Evolutionary conservation across 2,797 vertebrate genomes (phyloP).

Genomic region (Rallus crepitans): DNA sequence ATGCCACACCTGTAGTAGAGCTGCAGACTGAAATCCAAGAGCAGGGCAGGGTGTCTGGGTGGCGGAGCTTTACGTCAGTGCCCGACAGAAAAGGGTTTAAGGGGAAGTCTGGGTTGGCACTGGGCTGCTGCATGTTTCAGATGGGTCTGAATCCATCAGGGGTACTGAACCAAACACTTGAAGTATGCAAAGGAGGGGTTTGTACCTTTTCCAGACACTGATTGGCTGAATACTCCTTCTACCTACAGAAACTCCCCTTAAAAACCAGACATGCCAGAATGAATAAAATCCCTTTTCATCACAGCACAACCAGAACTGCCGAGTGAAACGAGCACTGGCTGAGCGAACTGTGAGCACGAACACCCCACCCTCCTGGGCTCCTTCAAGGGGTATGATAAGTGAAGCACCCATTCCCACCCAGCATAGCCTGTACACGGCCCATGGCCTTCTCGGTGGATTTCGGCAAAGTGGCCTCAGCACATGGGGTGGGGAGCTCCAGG

Average conservation of each 20-base stretch:
- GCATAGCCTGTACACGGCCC: accelerated
- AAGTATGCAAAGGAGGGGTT: neutral
- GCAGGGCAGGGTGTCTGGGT: neutral
- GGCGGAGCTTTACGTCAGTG: accelerated
- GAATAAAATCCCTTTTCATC: neutral
- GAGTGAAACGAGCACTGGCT: neutral
- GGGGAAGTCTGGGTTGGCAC: accelerated
- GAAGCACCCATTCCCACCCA: neutral
- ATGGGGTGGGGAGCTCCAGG: neutral
- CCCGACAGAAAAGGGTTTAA: neutral
- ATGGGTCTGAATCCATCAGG: neutral
- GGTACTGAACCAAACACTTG: neutral
- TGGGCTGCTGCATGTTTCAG: accelerated
- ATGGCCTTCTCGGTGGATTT: neutral
- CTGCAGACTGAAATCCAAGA: neutral
- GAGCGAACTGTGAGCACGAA: accelerated
- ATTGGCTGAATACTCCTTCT: neutral
- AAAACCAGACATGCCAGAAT: neutral
- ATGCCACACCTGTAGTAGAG: neutral
- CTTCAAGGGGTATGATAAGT: neutral
- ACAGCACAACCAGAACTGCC: neutral
- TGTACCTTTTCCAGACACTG: neutral
- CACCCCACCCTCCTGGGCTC: neutral
- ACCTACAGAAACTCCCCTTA: neutral
- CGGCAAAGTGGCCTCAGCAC: neutral